phyloP scores from a whole-genome alignment of 1,140 invertebrate genomes.

The Trichonephila clavata region DNA sequence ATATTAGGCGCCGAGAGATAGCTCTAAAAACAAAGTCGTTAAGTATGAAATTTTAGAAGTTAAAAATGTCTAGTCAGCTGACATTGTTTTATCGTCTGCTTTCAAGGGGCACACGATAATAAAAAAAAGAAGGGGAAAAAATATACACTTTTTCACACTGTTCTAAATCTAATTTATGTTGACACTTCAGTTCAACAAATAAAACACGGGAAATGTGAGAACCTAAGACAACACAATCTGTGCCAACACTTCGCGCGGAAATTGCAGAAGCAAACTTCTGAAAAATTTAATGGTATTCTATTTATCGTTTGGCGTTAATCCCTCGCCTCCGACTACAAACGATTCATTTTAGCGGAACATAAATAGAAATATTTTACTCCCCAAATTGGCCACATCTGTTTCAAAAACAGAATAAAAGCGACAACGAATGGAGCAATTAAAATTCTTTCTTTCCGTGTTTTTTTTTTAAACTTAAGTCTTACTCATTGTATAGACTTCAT shows the following conservation, averaged over 20 bases:
- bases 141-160: constrained; percentile 14
- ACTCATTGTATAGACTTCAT: no score
- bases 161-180: constrained; percentile 32
- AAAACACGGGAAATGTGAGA: constrained; percentile 11
- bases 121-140: neutral
- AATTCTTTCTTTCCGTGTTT: no score
- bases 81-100: constrained; percentile 27
- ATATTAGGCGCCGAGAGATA: neutral
- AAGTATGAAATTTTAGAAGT: constrained; percentile 30
- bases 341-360: neutral
- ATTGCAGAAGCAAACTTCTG: neutral
- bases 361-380: neutral
- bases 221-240: constrained; percentile 11
- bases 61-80: constrained; percentile 21
- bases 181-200: neutral
- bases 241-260: neutral
- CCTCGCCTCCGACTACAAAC: neutral
- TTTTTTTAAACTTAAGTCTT: no score
- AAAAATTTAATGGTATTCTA: constrained; percentile 17
- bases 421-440: no score
- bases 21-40: constrained; percentile 21
- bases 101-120: neutral
- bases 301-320: constrained; percentile 9
- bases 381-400: neutral
- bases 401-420: neutral